Evolutionary conservation across 2,888 invertebrate species (phyloP).

Genomic region (Cantharis nigra): DNA sequence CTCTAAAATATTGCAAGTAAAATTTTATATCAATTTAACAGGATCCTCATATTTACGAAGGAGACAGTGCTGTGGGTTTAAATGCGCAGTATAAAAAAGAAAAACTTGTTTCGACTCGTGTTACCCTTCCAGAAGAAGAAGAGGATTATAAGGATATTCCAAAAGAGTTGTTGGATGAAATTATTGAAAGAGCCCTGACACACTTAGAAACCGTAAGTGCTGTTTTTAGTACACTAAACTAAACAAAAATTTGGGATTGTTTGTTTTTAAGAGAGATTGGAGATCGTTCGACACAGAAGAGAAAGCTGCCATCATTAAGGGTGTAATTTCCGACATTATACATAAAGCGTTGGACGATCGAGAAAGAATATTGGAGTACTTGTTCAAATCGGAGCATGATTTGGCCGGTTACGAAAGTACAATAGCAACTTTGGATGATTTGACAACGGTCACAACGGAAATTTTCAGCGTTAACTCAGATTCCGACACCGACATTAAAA

Average conservation of each 20-base stretch:
- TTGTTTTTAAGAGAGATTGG: neutral
- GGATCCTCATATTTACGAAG: constrained; percentile 21
- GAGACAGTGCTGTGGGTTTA: constrained; percentile 21
- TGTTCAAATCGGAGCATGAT: neutral
- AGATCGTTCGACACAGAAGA: neutral
- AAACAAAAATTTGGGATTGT: too few relatives aligned
- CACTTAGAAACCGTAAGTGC: neutral
- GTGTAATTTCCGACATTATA: neutral
- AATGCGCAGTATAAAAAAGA: constrained; percentile 2
- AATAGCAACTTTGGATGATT: neutral
- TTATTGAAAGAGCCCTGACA: constrained; percentile 5
- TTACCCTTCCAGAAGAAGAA: neutral
- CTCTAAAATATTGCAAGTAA: neutral
- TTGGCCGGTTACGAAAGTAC: neutral
- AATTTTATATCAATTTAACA: neutral
- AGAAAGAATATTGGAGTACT: neutral
- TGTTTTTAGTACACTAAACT: too few relatives aligned
- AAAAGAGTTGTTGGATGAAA: constrained; percentile 3
- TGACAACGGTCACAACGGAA: neutral
- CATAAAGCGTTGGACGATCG: neutral
- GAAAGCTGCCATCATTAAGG: neutral
- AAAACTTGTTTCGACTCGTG: neutral
- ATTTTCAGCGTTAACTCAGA: neutral
- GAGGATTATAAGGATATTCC: neutral
- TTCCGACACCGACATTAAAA: neutral